Base-by-base conservation (phyloP, 2,797 vertebrate species). In the Tinamus major region DNA sequence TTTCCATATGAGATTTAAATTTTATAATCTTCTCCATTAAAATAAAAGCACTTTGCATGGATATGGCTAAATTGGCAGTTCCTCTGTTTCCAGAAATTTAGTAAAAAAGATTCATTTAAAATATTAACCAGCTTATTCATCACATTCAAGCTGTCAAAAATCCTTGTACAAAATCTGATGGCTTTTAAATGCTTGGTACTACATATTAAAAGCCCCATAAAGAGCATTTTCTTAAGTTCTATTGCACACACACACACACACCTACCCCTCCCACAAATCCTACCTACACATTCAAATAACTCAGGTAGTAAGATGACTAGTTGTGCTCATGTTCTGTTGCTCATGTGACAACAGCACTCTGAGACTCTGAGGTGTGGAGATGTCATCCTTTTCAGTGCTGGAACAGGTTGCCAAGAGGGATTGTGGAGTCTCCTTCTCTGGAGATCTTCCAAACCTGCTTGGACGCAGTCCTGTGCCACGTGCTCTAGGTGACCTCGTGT, bases 161-260 rank as follows among this genome's bases (percentile, higher is more conserved):
- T 14, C 55, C 78, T 76, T 70, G 31, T 83, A 80, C 21, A 87
- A 85, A 94, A 96, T 69, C 90, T 95, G 75, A 49, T 86, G 84
- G 48, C 55, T 85, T 80, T 79, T 39, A 89, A 93, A 63, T 85
- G 68, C 37, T 82, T 29, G 21, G 58, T 53, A 21, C 44, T 92
- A 49, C 48, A 89, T 82, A 93, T 79, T 90, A 79, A 95, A 74
- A 85, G 35, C 41, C 79, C 61, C 53, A 69, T 63, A 92, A 53
- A 74, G 84, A 84, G 39, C n/a, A 71, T 86, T 94, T 88, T 35
- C 46, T 95, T n/a, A n/a, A 15, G 61, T 79, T 85, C 41, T 44
- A 76, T 81, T 79, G 77, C 51, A 70, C 1, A 7, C 20, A 85
- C 35, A 29, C 62, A 48, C 76, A 85, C 35, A 29, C 62, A 48